Conservation (phyloP, 2,113 vertebrate species). For the human region GRCh38 chr7:14401501-14402000, state of each 20-base stretch:
- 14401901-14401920: neutral
- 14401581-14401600: constrained; percentile 85
- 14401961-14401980: neutral
- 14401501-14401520: constrained; percentile 90
- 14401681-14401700: constrained; percentile 70
- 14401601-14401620: constrained; percentile 82
- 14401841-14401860: constrained; percentile 33
- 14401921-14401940: neutral
- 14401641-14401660: constrained; percentile 81
- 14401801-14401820: neutral
- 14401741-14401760: constrained; percentile 65
- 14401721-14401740: constrained; percentile 56
- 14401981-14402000: neutral
- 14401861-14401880: neutral
- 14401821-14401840: constrained; percentile 42
- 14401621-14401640: constrained; percentile 77
- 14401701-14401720: constrained; percentile 60
- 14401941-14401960: neutral
- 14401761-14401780: neutral
- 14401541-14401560: constrained; percentile 85
- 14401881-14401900: neutral
- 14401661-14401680: constrained; percentile 69
- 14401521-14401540: constrained; percentile 86
- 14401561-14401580: constrained; percentile 83
- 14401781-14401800: constrained; percentile 56